Evolutionary conservation across 1,140 invertebrate genomes (phyloP), one percentile per base, ranked within the genome.

Genomic region (Drosophila lacteicornis): DNA sequence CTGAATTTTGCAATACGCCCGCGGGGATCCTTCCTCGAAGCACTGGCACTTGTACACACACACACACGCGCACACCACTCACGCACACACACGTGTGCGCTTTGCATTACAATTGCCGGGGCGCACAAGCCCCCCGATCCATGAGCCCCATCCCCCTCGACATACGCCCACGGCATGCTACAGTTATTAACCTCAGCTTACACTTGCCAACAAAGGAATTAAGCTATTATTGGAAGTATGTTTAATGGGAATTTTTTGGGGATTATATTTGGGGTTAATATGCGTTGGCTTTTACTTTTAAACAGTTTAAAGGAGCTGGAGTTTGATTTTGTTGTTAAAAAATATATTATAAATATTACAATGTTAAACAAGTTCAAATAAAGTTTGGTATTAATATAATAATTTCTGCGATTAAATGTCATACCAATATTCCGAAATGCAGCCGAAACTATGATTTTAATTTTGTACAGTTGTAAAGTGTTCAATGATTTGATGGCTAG

Each of bases 101-200:
- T 88, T 88, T 84, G 84, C 85, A 90, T 87, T 80, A 84, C 84
- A 87, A 87, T 88, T 83, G 77, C 43, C 42, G 47, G 42, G 40
- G 40, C 62, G 61, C 46, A 47, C 38, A 49, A 27, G 60, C 71
- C 80, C 57, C 66, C 49, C 17, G 15, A 42, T n/a, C 13, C 40
- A 15, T 7, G 13, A 22, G 36, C n/a, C 22, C 69, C 69, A 11
- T 36, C 69, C 69, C 69, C 65, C 40, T 40, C 53, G 43, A 58
- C 49, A 38, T 33, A 63, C 59, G 82, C 81, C 85, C 74, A 25
- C 46, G 82, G 78, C 70, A 55, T 58, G 77, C 61, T 71, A 79
- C 85, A 87, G 85, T 90, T 90, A 85, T 90, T 90, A 90, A 90
- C 80, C 79, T 79, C 59, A 56, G 75, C 66, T 61, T 76, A 82